Evolutionary conservation across 2,113 vertebrate genomes (phyloP).

Genomic region (Menidia beryllina): DNA sequence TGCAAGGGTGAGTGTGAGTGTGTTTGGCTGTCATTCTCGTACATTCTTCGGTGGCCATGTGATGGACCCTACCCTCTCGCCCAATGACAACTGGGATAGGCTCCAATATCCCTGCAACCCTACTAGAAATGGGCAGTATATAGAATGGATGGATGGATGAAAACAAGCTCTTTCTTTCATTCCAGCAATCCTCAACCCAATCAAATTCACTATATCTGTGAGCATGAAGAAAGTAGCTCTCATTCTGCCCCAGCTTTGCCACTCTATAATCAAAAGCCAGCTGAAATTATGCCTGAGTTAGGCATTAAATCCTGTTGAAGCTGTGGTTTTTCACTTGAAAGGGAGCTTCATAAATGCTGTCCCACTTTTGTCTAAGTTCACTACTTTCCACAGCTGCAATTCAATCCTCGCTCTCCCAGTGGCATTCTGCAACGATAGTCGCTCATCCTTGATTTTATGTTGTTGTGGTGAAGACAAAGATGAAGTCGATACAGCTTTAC

Average conservation of each 20-base stretch:
- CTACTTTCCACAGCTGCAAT: not conserved
- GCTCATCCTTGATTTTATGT: not conserved
- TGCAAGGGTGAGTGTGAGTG: too few species aligned
- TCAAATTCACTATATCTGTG: conserved; percentile 1
- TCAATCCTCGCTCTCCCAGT: not conserved
- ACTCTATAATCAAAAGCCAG: not conserved
- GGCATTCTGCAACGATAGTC: too few species aligned
- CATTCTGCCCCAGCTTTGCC: not conserved
- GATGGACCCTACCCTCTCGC: too few species aligned
- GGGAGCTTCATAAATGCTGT: too few species aligned
- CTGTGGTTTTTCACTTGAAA: not conserved
- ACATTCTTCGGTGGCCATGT: too few species aligned
- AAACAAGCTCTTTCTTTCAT: not conserved
- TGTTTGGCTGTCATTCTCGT: too few species aligned
- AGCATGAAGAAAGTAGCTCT: conserved; percentile 12
- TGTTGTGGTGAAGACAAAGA: conserved; percentile 2
- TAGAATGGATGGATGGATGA: too few species aligned
- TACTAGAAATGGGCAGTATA: too few species aligned
- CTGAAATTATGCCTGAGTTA: not conserved
- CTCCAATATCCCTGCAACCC: too few species aligned
- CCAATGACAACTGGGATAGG: too few species aligned
- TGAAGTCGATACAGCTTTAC: too few species aligned
- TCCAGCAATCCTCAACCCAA: conserved; percentile 4
- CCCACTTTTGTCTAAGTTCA: not conserved
- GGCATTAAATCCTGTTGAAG: not conserved